These are phyloP conservation scores for Uloborus plumipes DNA, from an alignment of 2,888 invertebrate genomes.

Conservation along the genomic window DNA sequence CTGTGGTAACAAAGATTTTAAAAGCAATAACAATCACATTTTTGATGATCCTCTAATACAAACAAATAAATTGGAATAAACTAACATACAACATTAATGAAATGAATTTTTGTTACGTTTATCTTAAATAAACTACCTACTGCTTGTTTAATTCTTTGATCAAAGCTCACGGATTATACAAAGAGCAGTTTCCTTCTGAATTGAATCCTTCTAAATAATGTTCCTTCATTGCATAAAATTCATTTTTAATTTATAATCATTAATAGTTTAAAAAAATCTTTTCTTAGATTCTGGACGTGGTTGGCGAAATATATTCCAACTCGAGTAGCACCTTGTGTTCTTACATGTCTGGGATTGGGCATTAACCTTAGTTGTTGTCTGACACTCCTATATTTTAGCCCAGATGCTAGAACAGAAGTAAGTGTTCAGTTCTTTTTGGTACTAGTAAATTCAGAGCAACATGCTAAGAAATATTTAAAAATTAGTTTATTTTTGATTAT, in stretches of 20 bases:
- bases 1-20: no score
- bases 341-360: constrained; percentile 91
- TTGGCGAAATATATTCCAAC: constrained; percentile 88
- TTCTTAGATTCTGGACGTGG: constrained; percentile 97
- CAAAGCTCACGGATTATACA: not conserved
- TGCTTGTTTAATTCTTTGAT: no score
- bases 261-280: not conserved
- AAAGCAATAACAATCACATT: no score
- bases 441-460: no score
- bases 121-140: no score
- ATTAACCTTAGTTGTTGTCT: constrained; percentile 93
- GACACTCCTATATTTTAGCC: constrained; percentile 91
- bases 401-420: constrained; percentile 81
- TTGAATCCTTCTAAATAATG: not conserved
- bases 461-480: no score
- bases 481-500: no score
- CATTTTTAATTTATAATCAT: not conserved
- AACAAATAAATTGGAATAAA: no score
- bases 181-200: not conserved
- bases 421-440: constrained; percentile 6
- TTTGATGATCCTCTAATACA: no score
- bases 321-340: constrained; percentile 97
- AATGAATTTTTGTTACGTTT: no score
- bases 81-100: no score
- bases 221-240: not conserved